Percentiles rank a stretch among this genome's conserved stretches.
These are phyloP conservation scores for Epinephelus cyanopodus DNA, from an alignment of 2,113 vertebrate species.

Conservation along the genomic window DNA sequence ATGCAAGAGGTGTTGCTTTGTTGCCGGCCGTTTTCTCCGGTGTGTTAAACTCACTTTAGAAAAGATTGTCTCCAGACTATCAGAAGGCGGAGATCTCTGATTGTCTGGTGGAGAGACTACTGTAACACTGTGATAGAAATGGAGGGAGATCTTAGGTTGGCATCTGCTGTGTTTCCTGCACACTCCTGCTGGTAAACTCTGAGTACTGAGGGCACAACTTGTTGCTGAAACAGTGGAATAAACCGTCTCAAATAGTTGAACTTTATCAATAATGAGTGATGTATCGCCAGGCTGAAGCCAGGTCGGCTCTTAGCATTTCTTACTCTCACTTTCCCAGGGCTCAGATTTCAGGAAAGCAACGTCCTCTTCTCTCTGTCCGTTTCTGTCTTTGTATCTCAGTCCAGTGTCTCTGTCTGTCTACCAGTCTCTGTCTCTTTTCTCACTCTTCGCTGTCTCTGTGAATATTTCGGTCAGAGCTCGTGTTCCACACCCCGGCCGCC, in stretches of 20 bases:
- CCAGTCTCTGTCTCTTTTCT: neutral
- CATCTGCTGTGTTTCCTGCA: neutral
- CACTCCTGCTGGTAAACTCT: neutral
- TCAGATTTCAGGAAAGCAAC: constrained; percentile 65
- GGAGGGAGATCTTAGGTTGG: neutral
- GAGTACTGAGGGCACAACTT: neutral
- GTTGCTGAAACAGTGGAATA: neutral
- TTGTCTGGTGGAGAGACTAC: no score
- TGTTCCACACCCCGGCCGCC: constrained; percentile 37
- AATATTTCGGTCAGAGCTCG: constrained; percentile 34
- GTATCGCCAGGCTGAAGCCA: neutral
- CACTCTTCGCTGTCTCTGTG: neutral
- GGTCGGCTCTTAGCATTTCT: neutral
- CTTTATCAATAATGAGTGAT: neutral
- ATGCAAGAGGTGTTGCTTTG: no score
- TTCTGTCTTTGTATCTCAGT: neutral
- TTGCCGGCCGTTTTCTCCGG: no score
- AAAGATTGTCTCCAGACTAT: no score
- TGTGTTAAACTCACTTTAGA: no score
- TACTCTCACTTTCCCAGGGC: constrained; percentile 52
- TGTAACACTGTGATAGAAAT: neutral
- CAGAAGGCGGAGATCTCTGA: no score
- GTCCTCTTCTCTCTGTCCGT: constrained; percentile 20
- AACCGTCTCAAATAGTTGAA: neutral
- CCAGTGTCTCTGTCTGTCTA: neutral